Percentiles rank a stretch among this genome's conserved stretches.
Conservation (phyloP, 92 coral and sea anemone genomes). For the Hydrozoanthus gracilis region DNA sequence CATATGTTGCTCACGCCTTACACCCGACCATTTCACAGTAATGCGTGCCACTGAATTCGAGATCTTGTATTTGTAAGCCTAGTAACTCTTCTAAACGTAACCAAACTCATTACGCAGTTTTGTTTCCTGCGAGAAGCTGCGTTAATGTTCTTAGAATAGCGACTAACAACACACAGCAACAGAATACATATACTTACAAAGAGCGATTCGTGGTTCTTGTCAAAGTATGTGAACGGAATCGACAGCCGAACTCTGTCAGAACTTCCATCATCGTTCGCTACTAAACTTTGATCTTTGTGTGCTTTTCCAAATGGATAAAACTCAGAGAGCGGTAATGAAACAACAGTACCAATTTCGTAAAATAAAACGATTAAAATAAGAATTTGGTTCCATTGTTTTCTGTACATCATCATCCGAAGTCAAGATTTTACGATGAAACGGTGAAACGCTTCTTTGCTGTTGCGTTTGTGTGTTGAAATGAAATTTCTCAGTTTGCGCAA, state of each 20-base stretch:
- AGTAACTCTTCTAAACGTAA: no score
- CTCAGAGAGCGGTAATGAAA: constrained; percentile 44
- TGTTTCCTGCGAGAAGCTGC: no score
- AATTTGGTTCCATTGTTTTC: background rate
- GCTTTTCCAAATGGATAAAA: constrained; percentile 72
- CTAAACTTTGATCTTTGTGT: constrained; percentile 55
- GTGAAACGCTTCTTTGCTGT: no score
- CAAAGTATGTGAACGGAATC: constrained; percentile 75
- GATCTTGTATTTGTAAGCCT: no score
- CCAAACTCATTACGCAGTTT: no score
- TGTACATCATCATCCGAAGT: background rate
- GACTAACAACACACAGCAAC: background rate
- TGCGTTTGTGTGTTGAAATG: no score
- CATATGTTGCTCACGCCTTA: no score
- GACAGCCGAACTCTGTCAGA: constrained; percentile 67
- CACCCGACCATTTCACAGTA: no score
- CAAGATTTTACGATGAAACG: no score
- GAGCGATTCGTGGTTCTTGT: constrained; percentile 68
- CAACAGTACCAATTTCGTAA: background rate
- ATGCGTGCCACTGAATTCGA: no score
- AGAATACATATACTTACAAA: constrained; percentile 62
- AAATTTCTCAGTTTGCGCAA: no score
- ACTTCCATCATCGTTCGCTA: constrained; percentile 72
- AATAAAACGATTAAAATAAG: background rate
- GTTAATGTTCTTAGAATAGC: background rate